Evolutionary conservation across 2,113 vertebrate genomes (phyloP).

Genomic region (Cichladusa arquata): DNA sequence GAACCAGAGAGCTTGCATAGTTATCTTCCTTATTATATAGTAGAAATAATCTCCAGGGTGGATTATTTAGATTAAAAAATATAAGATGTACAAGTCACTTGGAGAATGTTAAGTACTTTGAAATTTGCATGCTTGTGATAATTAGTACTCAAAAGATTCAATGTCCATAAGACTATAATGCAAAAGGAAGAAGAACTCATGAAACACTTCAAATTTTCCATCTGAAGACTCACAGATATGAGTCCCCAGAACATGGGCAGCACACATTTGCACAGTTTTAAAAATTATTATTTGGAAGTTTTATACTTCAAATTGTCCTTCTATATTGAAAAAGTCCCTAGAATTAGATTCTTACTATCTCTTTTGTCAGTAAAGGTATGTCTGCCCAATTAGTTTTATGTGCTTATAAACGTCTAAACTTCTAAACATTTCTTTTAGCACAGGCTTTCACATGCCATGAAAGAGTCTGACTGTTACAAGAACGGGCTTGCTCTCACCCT

Average conservation of each 20-base stretch:
- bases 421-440: background rate
- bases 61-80: background rate
- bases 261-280: background rate
- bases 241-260: background rate
- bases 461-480: background rate
- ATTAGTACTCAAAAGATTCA: background rate
- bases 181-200: background rate
- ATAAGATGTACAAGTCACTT: background rate
- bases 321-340: background rate
- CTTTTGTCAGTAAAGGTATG: background rate
- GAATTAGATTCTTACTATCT: background rate
- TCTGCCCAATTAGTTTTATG: background rate
- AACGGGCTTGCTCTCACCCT: fast-evolving
- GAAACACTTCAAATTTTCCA: background rate
- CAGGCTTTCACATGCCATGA: background rate
- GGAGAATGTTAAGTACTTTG: background rate
- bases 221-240: background rate
- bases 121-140: background rate
- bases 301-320: background rate
- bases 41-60: background rate
- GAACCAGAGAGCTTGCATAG: background rate
- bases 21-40: background rate
- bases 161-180: background rate
- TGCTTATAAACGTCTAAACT: background rate
- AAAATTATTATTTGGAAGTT: background rate